These are phyloP conservation scores for Larimichthys polyactis DNA, from an alignment of 2,113 vertebrate genomes.

Conservation along the genomic window DNA sequence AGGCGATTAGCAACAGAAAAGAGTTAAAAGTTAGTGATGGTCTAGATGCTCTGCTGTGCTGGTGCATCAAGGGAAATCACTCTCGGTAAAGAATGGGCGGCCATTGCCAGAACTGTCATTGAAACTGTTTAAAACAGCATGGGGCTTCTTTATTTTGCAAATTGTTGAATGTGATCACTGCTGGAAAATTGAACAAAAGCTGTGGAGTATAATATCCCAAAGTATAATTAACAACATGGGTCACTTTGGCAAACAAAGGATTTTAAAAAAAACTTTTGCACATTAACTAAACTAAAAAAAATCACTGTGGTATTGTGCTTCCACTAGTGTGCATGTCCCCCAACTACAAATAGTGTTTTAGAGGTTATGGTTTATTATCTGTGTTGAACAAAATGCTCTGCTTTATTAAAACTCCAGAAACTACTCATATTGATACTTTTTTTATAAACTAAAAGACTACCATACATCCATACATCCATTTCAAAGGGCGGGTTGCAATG, in stretches of 20 bases:
- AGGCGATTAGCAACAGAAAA: conserved; percentile 50
- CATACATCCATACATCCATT: no score
- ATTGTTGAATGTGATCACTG: neutral
- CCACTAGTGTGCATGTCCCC: neutral
- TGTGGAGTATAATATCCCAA: neutral
- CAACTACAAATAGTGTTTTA: neutral
- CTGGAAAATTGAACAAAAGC: neutral
- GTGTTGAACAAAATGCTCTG: neutral
- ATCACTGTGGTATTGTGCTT: neutral
- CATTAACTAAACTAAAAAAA: neutral
- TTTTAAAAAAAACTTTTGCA: neutral
- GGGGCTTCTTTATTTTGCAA: neutral
- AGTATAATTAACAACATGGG: neutral
- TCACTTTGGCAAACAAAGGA: neutral
- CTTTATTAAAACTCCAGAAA: neutral
- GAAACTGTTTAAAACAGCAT: conserved; percentile 38
- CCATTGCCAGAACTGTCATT: conserved; percentile 31
- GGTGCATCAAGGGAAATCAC: conserved; percentile 33
- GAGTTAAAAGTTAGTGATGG: conserved; percentile 47
- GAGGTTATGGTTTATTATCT: neutral
- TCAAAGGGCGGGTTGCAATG: no score
- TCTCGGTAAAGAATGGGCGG: conserved; percentile 48
- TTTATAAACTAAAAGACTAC: no score
- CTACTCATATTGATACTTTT: no score
- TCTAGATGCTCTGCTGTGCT: conserved; percentile 32